Evolutionary conservation across 1,140 invertebrate genomes (phyloP).

Genomic region (Elysia chlorotica): DNA sequence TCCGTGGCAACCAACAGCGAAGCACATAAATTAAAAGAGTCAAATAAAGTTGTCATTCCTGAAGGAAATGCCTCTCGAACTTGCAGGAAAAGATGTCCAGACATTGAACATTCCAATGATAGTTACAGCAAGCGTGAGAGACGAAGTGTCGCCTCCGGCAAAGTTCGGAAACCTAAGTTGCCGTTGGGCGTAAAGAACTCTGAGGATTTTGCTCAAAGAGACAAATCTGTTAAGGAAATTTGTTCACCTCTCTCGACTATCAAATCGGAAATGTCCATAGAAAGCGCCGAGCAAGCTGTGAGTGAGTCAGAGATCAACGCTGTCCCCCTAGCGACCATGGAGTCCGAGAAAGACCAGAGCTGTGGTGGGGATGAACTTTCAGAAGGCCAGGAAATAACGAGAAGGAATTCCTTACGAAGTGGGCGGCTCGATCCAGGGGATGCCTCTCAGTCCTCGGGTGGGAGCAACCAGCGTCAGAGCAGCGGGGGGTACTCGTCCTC

Average conservation of each 20-base stretch:
- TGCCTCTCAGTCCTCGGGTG: neutral
- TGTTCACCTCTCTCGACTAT: neutral
- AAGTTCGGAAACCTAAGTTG: neutral
- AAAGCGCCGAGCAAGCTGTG: slow-evolving; percentile 19
- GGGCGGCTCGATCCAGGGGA: slow-evolving; percentile 9
- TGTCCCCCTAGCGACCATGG: slow-evolving; percentile 1
- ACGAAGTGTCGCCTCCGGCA: neutral
- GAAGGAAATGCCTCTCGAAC: neutral
- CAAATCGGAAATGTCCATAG: slow-evolving; percentile 21
- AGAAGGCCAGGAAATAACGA: neutral
- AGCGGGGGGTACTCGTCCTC: neutral
- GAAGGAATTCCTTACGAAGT: slow-evolving; percentile 14
- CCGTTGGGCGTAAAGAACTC: neutral
- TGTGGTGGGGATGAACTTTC: neutral
- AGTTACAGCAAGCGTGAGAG: slow-evolving; percentile 2
- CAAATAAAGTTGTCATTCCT: neutral
- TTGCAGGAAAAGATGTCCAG: slow-evolving; percentile 9
- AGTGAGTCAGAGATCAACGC: slow-evolving; percentile 11
- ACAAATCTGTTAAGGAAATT: neutral
- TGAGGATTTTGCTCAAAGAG: neutral
- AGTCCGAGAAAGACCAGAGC: neutral
- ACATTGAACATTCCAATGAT: neutral
- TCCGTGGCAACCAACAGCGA: neutral
- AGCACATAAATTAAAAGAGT: neutral
- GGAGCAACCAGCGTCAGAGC: neutral